Percentiles rank a stretch among this genome's conserved stretches.
phyloP scores from a whole-genome alignment of 1,140 invertebrate species.

The Cyclina sinensis region DNA sequence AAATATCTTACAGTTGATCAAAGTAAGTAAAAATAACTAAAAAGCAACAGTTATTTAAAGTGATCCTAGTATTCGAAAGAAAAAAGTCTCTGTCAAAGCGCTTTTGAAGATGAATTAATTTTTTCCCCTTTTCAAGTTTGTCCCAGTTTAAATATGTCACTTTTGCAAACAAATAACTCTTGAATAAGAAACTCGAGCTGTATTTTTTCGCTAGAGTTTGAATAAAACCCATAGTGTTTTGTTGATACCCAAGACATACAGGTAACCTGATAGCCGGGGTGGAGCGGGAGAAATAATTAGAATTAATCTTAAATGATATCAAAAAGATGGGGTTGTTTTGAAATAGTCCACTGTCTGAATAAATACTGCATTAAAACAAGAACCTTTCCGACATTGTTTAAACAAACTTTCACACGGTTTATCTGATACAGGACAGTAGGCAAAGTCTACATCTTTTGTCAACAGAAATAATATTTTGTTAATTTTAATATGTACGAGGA shows the following conservation, averaged over 20 bases:
- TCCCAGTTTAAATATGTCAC: slow-evolving; percentile 1
- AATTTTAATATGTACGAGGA: too few relatives aligned
- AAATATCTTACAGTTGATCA: too few relatives aligned
- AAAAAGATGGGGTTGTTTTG: slow-evolving; percentile 36
- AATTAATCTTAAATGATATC: slow-evolving; percentile 35
- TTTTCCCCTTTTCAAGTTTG: background rate
- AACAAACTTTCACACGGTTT: slow-evolving; percentile 25
- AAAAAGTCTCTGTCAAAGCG: background rate
- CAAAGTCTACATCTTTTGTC: background rate
- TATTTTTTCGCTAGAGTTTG: background rate
- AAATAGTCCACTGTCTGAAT: background rate
- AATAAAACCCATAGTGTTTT: slow-evolving; percentile 33
- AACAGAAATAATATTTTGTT: too few relatives aligned
- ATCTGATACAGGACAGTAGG: background rate
- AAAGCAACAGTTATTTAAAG: too few relatives aligned
- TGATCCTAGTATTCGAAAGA: too few relatives aligned
- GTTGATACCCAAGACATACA: slow-evolving; percentile 11
- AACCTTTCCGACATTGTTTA: slow-evolving; percentile 3
- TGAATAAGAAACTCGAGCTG: background rate
- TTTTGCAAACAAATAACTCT: slow-evolving; percentile 14
- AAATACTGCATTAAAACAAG: slow-evolving; percentile 25
- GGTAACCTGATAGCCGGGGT: slow-evolving; percentile 10
- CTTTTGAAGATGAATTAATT: background rate
- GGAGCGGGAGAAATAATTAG: slow-evolving; percentile 14
- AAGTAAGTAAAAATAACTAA: too few relatives aligned